Base-by-base conservation (phyloP, 1,140 invertebrate species). In the Lerema accius region DNA sequence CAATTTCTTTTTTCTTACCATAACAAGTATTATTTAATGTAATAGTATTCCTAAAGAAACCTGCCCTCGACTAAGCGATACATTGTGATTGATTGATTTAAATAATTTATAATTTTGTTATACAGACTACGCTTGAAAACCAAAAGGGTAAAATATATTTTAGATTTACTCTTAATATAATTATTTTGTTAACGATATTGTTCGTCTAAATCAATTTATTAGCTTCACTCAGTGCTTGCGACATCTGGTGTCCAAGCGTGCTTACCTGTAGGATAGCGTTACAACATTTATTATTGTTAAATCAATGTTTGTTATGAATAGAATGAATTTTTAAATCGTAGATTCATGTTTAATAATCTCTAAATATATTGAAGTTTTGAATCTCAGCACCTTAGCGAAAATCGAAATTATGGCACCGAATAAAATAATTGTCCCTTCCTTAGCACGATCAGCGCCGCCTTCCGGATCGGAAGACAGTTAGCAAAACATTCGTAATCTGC, bases 181-280 rank as follows among this genome's bases (percentile, higher is more conserved):
- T 13, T 62, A 67, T 58, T 66, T 62, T 58, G 51, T 67, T 62
- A 67, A 35, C 16, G 51, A 40, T 56, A 46, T 62, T 61, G 49
- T 50, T 49, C 37, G 61, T 62, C 35, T 4, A 55, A 43, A 40
- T 10, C 5, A 6, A 35, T 37, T n/a, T 23, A 49, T 28, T 50
- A 53, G 55, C 28, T 60, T 65, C 49, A 45, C 37, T 53, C 39
- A 19, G 15, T 48, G 42, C 49, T 51, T 45, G 46, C 7, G 28
- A 32, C 28, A 7, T 32, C 28, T 26, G 4, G 28, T 2, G 13
- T 19, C 39, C 9, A 39, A 53, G 16, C 35, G 37, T 53, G 35
- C 49, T 53, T 53, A 32, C n/a, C 19, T 17, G n/a, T 39, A 53
- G 15, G 3, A 40, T 4, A n/a, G n/a, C n/a, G n/a, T n/a, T n/a